Base-by-base conservation (phyloP, 1,140 invertebrate genomes). In the Trypoxylus dichotomus region DNA sequence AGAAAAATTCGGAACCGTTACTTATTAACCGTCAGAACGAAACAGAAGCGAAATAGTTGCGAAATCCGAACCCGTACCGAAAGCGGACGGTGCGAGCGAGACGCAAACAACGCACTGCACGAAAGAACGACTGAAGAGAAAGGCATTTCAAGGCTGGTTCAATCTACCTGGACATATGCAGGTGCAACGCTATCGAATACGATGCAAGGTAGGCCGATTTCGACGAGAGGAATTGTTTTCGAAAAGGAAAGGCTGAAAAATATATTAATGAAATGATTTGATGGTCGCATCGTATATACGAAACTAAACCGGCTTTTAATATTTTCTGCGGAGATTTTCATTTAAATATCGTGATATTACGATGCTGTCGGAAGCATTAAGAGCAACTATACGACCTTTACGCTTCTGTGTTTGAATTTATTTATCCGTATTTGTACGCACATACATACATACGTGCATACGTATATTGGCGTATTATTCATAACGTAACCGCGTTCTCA, bases 1-100 rank as follows among this genome's bases (percentile, higher is more conserved):
- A 74, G 72, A 74, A 74, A 74, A 74, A 74, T 74, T 74, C 72
- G 72, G 72, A 74, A 74, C 72, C 72, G 72, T 74, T 74, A 74
- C 32, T 74, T 43, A 74, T 74, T 74, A 74, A 74, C 47, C 72
- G 72, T 41, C 72, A 74, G 72, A 74, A 74, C 13, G 72, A 74
- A 43, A 74, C 29, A 74, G 41, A 74, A 74, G 24, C 60, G n/a
- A 74, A 74, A 74, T 74, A 41, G 41, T 74, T 74, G 72, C 72
- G 72, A 74, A 74, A 74, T 74, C 19, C 60, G 60, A 27, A 29
- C 19, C 60, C 24, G 60, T 54, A 54, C n/a, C 60, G 27, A 29
- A 7, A 68, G 10, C 60, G 60, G 13, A 54, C 19, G 41, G 41
- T 42, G 41, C 11, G 72, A 74, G 37, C 13, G 72, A 74, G 72